phyloP scores from a whole-genome alignment of 2,113 vertebrate species.

The Phyllopteryx taeniolatus region DNA sequence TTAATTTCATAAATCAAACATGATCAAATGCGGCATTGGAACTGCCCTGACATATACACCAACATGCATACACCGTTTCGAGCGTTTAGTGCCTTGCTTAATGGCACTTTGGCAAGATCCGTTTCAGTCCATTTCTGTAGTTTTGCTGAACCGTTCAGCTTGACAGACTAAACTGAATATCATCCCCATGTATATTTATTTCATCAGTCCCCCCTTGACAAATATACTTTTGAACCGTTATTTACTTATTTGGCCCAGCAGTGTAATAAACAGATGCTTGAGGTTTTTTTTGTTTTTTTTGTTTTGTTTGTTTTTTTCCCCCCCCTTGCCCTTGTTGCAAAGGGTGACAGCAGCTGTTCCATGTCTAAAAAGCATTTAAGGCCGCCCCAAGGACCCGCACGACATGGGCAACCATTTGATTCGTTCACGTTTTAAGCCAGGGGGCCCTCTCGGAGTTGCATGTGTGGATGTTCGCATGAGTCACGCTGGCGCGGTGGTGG shows the following conservation, averaged over 20 bases:
- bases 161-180: neutral
- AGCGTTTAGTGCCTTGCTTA: too few species aligned
- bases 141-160: neutral
- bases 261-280: slow-evolving; percentile 41
- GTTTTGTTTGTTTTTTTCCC: too few species aligned
- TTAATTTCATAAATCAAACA: too few species aligned
- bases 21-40: too few species aligned
- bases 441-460: slow-evolving; percentile 28
- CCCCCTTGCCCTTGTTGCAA: slow-evolving; percentile 27
- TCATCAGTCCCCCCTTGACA: slow-evolving; percentile 2
- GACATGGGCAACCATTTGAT: slow-evolving; percentile 47
- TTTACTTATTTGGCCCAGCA: slow-evolving; percentile 50
- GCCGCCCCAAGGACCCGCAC: slow-evolving; percentile 48
- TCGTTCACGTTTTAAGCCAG: slow-evolving; percentile 48
- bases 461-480: slow-evolving; percentile 53
- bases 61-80: too few species aligned
- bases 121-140: neutral
- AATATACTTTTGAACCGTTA: slow-evolving; percentile 27
- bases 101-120: neutral
- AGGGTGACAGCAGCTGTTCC: slow-evolving; percentile 51
- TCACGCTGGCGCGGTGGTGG: slow-evolving; percentile 23
- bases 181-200: neutral
- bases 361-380: slow-evolving; percentile 52
- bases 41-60: too few species aligned
- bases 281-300: neutral